Evolutionary conservation across 2,888 invertebrate genomes (phyloP).

Genomic region (Halocaridina rubra): DNA sequence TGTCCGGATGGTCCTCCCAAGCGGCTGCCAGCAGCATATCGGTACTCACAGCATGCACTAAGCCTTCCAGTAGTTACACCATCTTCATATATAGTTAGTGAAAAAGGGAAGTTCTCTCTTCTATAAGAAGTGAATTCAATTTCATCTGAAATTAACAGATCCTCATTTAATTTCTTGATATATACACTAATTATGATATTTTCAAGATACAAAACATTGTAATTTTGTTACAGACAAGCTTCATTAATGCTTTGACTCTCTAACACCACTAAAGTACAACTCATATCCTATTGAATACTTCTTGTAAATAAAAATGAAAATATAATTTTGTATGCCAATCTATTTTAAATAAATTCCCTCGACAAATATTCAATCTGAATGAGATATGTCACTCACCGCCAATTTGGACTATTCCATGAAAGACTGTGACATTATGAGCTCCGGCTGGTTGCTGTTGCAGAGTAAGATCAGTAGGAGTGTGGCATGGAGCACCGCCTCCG

Average conservation of each 20-base stretch:
- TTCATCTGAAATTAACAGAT: conserved; percentile 24
- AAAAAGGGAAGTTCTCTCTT: conserved; percentile 43
- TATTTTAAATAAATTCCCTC: too few species aligned
- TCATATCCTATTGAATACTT: too few species aligned
- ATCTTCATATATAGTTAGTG: conserved; percentile 51
- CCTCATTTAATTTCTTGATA: too few species aligned
- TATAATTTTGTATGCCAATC: too few species aligned
- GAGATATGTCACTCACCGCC: too few species aligned
- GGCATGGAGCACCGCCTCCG: conserved; percentile 45
- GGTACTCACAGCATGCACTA: conserved; percentile 48
- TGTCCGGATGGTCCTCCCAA: conserved; percentile 47
- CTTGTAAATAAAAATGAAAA: too few species aligned
- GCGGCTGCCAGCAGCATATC: conserved; percentile 36
- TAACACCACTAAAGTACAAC: too few species aligned
- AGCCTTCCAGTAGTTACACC: conserved; percentile 39
- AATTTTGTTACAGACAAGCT: too few species aligned
- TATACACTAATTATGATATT: too few species aligned
- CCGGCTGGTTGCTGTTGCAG: conserved; percentile 48
- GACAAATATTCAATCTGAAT: too few species aligned
- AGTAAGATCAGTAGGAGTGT: conserved; percentile 30
- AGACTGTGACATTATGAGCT: conserved; percentile 43
- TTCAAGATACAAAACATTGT: too few species aligned
- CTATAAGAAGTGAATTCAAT: conserved; percentile 38
- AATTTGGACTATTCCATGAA: conserved; percentile 21
- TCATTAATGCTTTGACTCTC: too few species aligned